phyloP scores from a whole-genome alignment of 2,797 vertebrate genomes.

The Tauraco hartlaubi region DNA sequence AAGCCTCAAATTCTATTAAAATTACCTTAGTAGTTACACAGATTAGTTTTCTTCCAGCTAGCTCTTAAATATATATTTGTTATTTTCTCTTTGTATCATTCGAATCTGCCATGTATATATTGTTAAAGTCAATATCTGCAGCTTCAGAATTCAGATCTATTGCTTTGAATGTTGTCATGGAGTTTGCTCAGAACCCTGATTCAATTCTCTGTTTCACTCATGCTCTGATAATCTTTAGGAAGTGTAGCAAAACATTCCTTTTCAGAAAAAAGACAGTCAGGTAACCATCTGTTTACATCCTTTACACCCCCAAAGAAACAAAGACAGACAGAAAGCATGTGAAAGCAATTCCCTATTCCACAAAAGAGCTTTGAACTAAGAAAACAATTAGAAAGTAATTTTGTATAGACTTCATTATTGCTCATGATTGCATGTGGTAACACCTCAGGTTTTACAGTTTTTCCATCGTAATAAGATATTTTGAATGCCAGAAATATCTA shows the following conservation, averaged over 20 bases:
- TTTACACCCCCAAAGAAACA: background rate
- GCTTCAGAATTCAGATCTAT: background rate
- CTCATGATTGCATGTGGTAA: background rate
- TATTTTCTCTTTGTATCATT: background rate
- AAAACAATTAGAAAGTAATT: background rate
- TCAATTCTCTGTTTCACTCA: background rate
- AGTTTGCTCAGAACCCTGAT: background rate
- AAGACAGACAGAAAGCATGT: background rate
- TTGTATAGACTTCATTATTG: background rate
- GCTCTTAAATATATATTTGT: background rate
- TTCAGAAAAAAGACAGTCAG: background rate
- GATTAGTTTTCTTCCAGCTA: background rate
- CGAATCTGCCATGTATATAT: background rate
- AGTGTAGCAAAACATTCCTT: background rate
- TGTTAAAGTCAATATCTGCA: background rate
- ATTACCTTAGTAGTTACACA: background rate
- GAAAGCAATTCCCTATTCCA: background rate
- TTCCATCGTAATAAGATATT: background rate
- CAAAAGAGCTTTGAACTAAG: background rate
- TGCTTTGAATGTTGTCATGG: background rate
- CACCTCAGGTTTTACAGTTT: background rate
- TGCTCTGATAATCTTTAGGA: background rate
- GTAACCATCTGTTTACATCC: background rate
- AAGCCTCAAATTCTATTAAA: background rate
- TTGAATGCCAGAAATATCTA: background rate